These are phyloP conservation scores for Seira musarum DNA, from an alignment of 2,888 invertebrate species.

Conservation along the genomic window DNA sequence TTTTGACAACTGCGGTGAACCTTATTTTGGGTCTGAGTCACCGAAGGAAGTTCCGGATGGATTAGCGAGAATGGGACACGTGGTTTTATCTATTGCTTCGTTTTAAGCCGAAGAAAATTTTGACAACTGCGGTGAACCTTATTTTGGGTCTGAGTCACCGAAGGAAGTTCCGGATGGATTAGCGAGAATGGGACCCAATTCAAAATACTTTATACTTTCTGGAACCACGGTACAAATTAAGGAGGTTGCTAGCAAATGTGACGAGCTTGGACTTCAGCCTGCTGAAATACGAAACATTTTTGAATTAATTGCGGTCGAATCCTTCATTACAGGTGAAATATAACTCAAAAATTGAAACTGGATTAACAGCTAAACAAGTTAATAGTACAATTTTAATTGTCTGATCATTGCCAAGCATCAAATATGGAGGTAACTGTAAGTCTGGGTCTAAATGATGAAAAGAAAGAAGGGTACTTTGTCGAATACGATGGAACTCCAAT, in stretches of 20 bases:
- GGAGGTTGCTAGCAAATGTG: background rate
- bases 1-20: conserved; percentile 8
- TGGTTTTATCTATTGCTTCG: background rate
- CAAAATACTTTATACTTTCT: conserved; percentile 28
- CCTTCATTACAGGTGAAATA: too few relatives aligned
- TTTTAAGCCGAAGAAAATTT: background rate
- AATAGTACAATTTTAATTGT: background rate
- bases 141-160: conserved; percentile 9
- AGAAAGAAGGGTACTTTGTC: conserved; percentile 25
- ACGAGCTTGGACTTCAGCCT: conserved; percentile 4
- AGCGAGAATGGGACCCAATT: conserved; percentile 31
- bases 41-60: background rate
- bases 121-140: conserved; percentile 8
- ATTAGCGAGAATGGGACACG: conserved; percentile 23
- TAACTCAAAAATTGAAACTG: background rate
- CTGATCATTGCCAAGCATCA: background rate
- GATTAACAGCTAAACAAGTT: background rate
- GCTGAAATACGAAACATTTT: conserved; percentile 20
- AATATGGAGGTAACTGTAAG: background rate
- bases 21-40: conserved; percentile 7
- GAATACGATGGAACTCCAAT: conserved; percentile 37
- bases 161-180: conserved; percentile 6
- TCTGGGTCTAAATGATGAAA: conserved; percentile 31
- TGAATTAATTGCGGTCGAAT: conserved; percentile 11
- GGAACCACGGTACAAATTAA: background rate